These are phyloP conservation scores for Drosophila dives DNA, from an alignment of 2,888 invertebrate species.

Conservation along the genomic window DNA sequence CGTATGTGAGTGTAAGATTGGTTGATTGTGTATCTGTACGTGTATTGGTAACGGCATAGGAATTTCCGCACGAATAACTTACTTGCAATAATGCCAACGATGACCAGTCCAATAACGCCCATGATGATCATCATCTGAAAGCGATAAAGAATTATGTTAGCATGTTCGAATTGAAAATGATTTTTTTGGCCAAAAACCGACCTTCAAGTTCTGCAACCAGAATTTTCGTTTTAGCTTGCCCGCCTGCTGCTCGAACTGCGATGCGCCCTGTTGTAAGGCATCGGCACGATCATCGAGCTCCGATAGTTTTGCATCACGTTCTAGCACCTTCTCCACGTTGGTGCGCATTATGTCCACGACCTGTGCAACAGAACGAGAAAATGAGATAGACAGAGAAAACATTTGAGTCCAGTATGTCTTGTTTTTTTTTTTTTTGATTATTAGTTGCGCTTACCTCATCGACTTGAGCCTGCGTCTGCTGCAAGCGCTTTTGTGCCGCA, in stretches of 20 bases:
- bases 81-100: constrained; percentile 95
- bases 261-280: constrained; percentile 96
- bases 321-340: constrained; percentile 98
- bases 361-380: constrained; percentile 63
- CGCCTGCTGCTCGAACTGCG: constrained; percentile 98
- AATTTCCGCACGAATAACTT: constrained; percentile 85
- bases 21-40: constrained; percentile 18
- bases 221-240: constrained; percentile 98
- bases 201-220: constrained; percentile 98
- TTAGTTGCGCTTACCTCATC: constrained; percentile 87
- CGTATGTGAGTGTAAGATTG: constrained; percentile 31
- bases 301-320: constrained; percentile 97
- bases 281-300: constrained; percentile 98
- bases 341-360: constrained; percentile 97
- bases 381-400: background rate
- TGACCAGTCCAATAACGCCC: constrained; percentile 92
- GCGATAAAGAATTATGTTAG: background rate
- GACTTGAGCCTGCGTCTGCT: constrained; percentile 94
- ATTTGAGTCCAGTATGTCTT: background rate
- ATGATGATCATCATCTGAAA: constrained; percentile 95
- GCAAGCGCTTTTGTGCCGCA: constrained; percentile 92
- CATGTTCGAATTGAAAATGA: background rate
- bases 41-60: constrained; percentile 13
- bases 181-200: constrained; percentile 68
- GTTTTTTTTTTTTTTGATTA: background rate